phyloP scores from a whole-genome alignment of 2,113 vertebrate genomes.

The Taxidea taxus region DNA sequence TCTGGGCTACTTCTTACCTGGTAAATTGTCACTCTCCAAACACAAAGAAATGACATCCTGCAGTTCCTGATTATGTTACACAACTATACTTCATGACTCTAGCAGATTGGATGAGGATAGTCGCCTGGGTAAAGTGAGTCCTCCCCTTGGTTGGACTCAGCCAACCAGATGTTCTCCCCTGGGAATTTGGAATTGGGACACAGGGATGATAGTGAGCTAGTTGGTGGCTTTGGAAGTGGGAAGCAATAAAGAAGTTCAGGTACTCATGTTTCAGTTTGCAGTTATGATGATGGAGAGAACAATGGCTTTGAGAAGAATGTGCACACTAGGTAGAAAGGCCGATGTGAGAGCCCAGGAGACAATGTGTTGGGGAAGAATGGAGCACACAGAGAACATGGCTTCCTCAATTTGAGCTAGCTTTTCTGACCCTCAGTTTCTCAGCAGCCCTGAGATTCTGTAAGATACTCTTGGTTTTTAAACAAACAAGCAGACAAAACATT shows the following conservation, averaged over 20 bases:
- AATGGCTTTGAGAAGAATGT: background rate
- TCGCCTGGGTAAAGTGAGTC: background rate
- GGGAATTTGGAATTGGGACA: background rate
- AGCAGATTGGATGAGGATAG: background rate
- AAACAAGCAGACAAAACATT: background rate
- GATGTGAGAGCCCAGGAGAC: background rate
- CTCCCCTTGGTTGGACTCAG: background rate
- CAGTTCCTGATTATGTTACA: background rate
- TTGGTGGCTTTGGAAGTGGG: background rate
- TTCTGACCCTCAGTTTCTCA: background rate
- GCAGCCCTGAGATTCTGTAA: background rate
- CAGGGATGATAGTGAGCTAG: background rate
- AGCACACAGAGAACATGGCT: background rate
- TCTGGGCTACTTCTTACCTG: background rate
- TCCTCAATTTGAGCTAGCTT: background rate
- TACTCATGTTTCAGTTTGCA: background rate
- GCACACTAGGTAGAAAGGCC: background rate
- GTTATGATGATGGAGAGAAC: background rate
- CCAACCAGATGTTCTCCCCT: background rate
- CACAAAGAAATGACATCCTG: background rate
- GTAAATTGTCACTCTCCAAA: background rate
- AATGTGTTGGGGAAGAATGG: background rate
- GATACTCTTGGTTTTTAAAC: background rate
- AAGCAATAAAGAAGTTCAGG: background rate
- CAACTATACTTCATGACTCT: background rate